A percentile compares a stretch with the other conserved stretches of the same genome.
phyloP scores from a whole-genome alignment of 2,797 vertebrate genomes.

The Arremon brunneinucha region DNA sequence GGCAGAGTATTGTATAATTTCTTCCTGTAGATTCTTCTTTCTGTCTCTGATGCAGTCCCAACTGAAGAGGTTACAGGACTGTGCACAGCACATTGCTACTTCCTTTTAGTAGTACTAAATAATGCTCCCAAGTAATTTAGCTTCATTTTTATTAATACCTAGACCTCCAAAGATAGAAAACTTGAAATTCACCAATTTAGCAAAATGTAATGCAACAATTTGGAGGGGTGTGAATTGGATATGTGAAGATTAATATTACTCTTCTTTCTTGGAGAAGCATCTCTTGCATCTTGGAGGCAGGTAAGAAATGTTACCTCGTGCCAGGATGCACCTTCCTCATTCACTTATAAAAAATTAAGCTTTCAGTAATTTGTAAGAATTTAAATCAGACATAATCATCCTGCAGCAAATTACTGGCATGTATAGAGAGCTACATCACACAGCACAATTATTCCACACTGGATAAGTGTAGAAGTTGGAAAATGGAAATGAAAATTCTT shows the following conservation, averaged over 20 bases:
- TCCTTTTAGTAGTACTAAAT: background rate
- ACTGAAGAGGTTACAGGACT: background rate
- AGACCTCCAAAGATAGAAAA: background rate
- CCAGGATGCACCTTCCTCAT: background rate
- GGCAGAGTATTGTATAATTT: background rate
- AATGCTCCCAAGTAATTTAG: background rate
- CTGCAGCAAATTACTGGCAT: background rate
- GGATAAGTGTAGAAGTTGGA: background rate
- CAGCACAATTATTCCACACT: background rate
- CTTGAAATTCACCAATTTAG: background rate
- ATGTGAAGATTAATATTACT: background rate
- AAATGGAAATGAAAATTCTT: conserved; percentile 19
- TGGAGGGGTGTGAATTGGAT: background rate
- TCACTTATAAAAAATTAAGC: background rate
- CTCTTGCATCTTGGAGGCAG: background rate
- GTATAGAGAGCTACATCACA: background rate
- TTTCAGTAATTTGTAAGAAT: background rate
- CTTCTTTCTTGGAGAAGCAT: background rate
- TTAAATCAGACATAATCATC: background rate
- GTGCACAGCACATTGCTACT: background rate
- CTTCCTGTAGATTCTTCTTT: background rate
- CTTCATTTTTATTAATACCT: background rate
- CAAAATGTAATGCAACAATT: background rate
- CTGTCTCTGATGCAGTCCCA: background rate
- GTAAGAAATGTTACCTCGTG: background rate